Percentiles rank a stretch among this genome's conserved stretches.
Conservation (phyloP, 2,797 vertebrate species). For the Chrysocyon brachyurus region DNA sequence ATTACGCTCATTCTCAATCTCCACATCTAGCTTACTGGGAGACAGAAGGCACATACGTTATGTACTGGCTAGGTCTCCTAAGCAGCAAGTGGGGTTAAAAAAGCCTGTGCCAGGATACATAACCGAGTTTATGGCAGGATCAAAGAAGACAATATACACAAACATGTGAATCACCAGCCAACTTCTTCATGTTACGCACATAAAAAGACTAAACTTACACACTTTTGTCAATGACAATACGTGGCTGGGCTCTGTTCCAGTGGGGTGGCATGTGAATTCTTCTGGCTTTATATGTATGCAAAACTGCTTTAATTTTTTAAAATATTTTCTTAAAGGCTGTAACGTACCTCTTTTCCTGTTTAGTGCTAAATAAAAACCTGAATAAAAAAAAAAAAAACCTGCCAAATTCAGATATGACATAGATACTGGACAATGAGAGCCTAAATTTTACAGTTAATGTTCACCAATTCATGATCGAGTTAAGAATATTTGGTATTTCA, state of each 20-base stretch:
- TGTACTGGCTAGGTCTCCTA: background rate
- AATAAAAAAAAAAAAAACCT: background rate
- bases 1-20: background rate
- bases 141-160: background rate
- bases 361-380: background rate
- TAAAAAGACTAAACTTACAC: background rate
- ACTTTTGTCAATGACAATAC: background rate
- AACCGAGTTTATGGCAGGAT: background rate
- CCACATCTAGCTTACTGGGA: background rate
- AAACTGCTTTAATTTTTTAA: background rate
- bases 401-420: background rate
- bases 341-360: background rate
- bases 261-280: background rate
- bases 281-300: background rate
- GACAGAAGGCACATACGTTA: background rate
- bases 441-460: background rate
- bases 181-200: background rate
- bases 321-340: background rate
- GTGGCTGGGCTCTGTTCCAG: background rate
- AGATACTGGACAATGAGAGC: background rate
- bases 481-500: background rate
- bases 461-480: background rate
- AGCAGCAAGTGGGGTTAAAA: background rate
- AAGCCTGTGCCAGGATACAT: background rate
- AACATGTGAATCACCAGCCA: background rate